A percentile compares a stretch with the other conserved stretches of the same genome.
Conservation (phyloP, 2,888 invertebrate species). For the Campopleginae sp. region DNA sequence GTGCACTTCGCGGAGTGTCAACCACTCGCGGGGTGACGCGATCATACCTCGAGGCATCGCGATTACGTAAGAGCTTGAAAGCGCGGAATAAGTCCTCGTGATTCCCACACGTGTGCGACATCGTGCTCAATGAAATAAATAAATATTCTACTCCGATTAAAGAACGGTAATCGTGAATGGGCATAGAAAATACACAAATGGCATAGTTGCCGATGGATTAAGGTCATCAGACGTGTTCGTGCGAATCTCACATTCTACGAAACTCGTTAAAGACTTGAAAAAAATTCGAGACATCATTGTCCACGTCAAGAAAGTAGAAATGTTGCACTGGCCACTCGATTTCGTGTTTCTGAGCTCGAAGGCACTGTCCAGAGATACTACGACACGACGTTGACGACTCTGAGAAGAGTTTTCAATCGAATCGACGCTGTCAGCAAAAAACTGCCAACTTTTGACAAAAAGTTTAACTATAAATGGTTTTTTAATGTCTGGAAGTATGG, state of each 20-base stretch:
- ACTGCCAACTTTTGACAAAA: conserved; percentile 3
- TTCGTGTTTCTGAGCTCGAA: background rate
- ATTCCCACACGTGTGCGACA: conserved; percentile 49
- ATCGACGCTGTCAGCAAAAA: conserved; percentile 4
- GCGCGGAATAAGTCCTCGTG: conserved; percentile 10
- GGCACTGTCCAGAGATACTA: background rate
- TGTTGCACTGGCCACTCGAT: background rate
- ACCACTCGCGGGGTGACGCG: conserved; percentile 29
- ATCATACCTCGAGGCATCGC: conserved; percentile 34
- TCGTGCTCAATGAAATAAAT: conserved; percentile 17
- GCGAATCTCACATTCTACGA: conserved; percentile 24
- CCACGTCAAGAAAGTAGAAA: background rate
- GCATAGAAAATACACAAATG: background rate
- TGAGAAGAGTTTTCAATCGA: conserved; percentile 40
- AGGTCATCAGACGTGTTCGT: conserved; percentile 32
- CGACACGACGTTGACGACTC: background rate
- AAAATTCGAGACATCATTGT: background rate
- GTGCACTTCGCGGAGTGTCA: conserved; percentile 14
- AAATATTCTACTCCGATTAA: conserved; percentile 11
- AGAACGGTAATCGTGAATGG: conserved; percentile 7
- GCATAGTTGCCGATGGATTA: conserved; percentile 24
- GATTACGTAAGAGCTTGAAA: conserved; percentile 47
- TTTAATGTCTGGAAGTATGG: conserved; percentile 3
- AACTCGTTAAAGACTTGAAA: conserved; percentile 33
- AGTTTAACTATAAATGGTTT: conserved; percentile 11